Evolutionary conservation across 23 tunicate species (phyloP), one percentile per base, ranked within the genome.

Genomic region (Styela clava): DNA sequence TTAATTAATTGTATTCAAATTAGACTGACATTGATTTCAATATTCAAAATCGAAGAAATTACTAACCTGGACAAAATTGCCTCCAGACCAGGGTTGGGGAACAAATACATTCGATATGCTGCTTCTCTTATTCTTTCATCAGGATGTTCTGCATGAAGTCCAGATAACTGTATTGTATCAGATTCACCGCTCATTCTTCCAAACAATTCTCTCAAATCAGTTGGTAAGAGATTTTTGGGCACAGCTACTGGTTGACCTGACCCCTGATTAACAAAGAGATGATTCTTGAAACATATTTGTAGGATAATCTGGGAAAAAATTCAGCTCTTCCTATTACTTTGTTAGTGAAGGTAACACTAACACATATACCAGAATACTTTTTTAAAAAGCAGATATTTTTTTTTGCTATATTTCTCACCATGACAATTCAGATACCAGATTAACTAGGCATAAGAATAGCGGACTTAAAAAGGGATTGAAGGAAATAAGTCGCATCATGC

Each of bases 101-200:
- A 86, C 64, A 88, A 84, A 81, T 78, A 79, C 22, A 93, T 52
- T 78, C 87, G 63, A 65, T 93, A 88, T 2, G 98, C 86, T 3
- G 90, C 78, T 81, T 93, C 98, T 31, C 98, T 64, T 37, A 88
- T 83, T 34, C 74, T 69, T 69, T 88, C 89, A 62, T 93, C 90
- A 30, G 93, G 89, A 77, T 84, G 44, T 63, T 85, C 93, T 36
- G 82, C 64, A 51, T 82, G 85, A 5, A 88, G 35, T 16, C 93
- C 88, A 33, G 63, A n/a, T 33, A 76, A 33, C 27, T 76, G 63
- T 76, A 76, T 79, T 52, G 79, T 78, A 20, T 83, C 78, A 22
- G 85, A 52, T 35, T 81, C 79, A 25, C 79, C 79, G 22, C 35
- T 73, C 69, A 77, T 73, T 1, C 62, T 24, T 2, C 33, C 82